Evolutionary conservation across 1,140 invertebrate genomes (phyloP), one percentile per base, ranked within the genome.

Genomic region (Subanguina moxae): DNA sequence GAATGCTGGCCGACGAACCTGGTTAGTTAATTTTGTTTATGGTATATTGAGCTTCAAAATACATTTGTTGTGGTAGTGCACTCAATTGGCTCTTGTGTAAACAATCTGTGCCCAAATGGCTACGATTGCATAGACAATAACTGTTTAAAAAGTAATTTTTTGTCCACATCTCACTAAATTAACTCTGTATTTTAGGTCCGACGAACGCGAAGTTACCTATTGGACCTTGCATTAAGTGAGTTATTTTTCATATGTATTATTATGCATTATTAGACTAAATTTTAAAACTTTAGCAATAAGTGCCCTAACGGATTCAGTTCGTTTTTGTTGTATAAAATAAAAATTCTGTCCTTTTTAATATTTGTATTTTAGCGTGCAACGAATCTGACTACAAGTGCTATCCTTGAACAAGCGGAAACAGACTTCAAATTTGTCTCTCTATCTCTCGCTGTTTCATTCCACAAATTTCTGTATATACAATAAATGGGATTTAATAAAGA

Each of bases 81-180:
- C 5, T 61, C 58, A 43, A 61, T 61, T 61, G 58, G 58, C 21
- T 30, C 27, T 7, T 61, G 58, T 28, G 58, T 61, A 21, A 61
- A 61, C 28, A 28, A 43, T 13, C 58, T 61, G n/a, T 61, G 58
- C 28, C 58, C 58, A 30, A 61, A 30, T 3, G 58, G 38, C n/a
- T 61, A 61, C n/a, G 38, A 61, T 21, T 61, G 58, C n/a, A 25
- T 61, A 5, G 58, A 61, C 13, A 61, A 61, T 61, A 21, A 32
- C n/a, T 61, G 58, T 30, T 43, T 7, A 3, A 61, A 61, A 61
- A 61, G 27, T 61, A 61, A 8, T 21, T 61, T 28, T 25, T 19
- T 5, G n/a, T 30, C 58, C 21, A 43, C 28, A n/a, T 61, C 19
- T 13, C 27, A 21, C 13, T 25, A 61, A 61, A 25, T 7, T 19